A percentile compares a stretch with the other conserved stretches of the same genome.
These are phyloP conservation scores for Dromaius novaehollandiae DNA, from an alignment of 2,113 vertebrate genomes.

Conservation along the genomic window DNA sequence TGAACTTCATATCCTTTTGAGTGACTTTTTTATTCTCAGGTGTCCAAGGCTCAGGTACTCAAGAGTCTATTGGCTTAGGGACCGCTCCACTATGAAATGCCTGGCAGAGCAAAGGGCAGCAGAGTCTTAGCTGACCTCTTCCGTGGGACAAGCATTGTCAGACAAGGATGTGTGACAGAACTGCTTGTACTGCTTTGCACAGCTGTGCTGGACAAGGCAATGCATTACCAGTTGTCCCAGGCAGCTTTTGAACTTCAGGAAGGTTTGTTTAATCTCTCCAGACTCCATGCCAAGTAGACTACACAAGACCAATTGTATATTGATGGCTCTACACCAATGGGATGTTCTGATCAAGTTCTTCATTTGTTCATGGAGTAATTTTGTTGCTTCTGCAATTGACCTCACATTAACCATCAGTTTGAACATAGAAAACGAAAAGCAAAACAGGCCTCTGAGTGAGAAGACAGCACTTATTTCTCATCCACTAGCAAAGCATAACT, in stretches of 20 bases:
- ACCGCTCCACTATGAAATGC: conserved; percentile 18
- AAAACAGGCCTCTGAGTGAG: background rate
- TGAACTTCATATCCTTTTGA: background rate
- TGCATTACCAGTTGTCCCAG: background rate
- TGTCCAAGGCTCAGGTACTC: background rate
- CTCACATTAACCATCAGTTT: background rate
- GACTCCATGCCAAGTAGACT: background rate
- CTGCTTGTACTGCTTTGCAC: background rate
- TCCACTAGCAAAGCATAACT: background rate
- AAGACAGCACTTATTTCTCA: background rate
- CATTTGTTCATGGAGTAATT: background rate
- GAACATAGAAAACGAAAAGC: background rate
- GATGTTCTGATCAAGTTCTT: background rate
- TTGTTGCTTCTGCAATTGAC: background rate
- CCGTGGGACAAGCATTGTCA: conserved; percentile 28
- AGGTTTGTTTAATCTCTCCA: background rate
- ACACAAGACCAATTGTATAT: background rate
- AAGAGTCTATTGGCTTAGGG: conserved; percentile 6
- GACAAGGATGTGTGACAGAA: background rate
- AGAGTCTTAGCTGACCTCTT: conserved; percentile 14
- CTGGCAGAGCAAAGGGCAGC: background rate
- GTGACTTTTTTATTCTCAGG: background rate
- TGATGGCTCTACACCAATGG: background rate
- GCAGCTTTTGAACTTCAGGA: background rate
- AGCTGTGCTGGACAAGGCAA: background rate